These are phyloP conservation scores for Cordilura impudica DNA, from an alignment of 2,888 invertebrate species.

Conservation along the genomic window DNA sequence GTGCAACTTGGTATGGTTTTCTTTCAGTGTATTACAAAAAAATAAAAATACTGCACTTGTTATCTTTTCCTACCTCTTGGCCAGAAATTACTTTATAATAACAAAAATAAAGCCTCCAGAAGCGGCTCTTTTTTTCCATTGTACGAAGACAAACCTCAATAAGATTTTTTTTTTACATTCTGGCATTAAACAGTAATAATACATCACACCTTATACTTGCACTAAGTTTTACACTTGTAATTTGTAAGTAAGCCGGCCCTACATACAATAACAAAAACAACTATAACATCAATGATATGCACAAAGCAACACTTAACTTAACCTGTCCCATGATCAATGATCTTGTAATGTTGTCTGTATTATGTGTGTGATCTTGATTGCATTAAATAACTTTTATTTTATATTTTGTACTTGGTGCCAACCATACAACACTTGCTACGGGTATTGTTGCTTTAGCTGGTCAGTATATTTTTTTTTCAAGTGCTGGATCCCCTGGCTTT, in stretches of 20 bases:
- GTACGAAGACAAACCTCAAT: conserved; percentile 9
- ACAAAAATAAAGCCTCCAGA: conserved; percentile 5
- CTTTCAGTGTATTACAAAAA: conserved; percentile 9
- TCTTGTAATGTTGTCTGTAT: conserved; percentile 61
- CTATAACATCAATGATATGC: neutral
- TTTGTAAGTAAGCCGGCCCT: neutral
- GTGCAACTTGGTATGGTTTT: too few relatives aligned
- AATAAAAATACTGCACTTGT: conserved; percentile 9
- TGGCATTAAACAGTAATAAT: conserved; percentile 51
- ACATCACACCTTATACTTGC: conserved; percentile 55
- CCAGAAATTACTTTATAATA: conserved; percentile 51
- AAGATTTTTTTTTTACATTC: conserved; percentile 49
- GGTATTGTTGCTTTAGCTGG: neutral
- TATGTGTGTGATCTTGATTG: conserved; percentile 61
- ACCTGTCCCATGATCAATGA: conserved; percentile 58
- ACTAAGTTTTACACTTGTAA: conserved; percentile 22
- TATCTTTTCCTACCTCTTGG: conserved; percentile 34
- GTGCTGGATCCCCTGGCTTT: neutral
- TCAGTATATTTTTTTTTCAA: neutral
- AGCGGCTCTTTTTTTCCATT: conserved; percentile 41
- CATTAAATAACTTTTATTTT: conserved; percentile 46
- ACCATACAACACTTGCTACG: conserved; percentile 58
- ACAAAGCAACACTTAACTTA: conserved; percentile 10
- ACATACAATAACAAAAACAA: neutral
- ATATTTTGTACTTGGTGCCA: conserved; percentile 53